Evolutionary conservation across 1,140 invertebrate genomes (phyloP).

Genomic region (Tetragonula clypearis): DNA sequence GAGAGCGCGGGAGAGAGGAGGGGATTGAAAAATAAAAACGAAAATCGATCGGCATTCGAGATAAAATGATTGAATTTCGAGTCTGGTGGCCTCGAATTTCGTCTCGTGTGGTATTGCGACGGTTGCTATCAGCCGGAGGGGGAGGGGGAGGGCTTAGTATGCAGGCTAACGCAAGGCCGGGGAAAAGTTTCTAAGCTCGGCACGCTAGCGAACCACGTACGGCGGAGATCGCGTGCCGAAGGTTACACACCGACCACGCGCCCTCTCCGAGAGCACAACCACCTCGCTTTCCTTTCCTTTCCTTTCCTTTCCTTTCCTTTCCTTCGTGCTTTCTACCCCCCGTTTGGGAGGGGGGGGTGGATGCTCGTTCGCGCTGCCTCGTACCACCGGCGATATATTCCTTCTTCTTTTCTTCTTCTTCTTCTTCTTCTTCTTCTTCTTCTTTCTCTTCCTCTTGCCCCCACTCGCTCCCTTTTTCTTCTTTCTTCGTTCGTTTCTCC

Average conservation of each 20-base stretch:
- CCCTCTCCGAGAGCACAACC: constrained; percentile 36
- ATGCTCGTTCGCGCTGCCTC: too few relatives aligned
- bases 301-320: too few relatives aligned
- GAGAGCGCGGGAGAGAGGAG: rapidly evolving
- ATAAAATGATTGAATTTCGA: constrained; percentile 12
- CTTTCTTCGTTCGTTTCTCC: not conserved
- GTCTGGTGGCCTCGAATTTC: not conserved
- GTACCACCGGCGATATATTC: not conserved
- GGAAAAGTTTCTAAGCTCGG: constrained; percentile 51
- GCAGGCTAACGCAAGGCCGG: constrained; percentile 50
- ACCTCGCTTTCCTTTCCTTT: constrained; percentile 35
- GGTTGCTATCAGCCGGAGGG: constrained; percentile 29
- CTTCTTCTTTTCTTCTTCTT: not conserved
- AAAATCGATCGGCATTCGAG: constrained; percentile 27
- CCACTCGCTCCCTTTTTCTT: not conserved
- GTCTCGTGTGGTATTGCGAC: not conserved
- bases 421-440: not conserved
- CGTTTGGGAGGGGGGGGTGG: too few relatives aligned
- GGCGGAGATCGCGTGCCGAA: constrained; percentile 75
- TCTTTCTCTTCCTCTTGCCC: too few relatives aligned
- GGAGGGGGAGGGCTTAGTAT: constrained; percentile 14
- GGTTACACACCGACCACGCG: constrained; percentile 75
- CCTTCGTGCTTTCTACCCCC: not conserved
- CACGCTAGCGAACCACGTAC: constrained; percentile 65
- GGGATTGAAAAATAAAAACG: not conserved